Evolutionary conservation across 1,140 invertebrate species (phyloP), one percentile per base, ranked within the genome.

Genomic region (Mercenaria mercenaria): DNA sequence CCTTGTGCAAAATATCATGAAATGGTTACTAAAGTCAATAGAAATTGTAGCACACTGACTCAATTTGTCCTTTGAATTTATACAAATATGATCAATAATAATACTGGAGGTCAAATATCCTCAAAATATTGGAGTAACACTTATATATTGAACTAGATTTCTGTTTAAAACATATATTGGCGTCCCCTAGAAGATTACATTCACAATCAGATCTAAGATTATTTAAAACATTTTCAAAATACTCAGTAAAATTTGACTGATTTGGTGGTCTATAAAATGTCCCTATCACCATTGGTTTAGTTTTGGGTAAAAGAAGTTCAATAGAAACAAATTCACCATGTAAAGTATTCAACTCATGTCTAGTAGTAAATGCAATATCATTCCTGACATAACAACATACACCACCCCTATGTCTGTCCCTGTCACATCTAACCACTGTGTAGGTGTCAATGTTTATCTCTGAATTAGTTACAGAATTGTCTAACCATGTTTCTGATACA

Each of bases 251-350:
- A 67, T 47, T 47, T 10, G 32, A 69, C 64, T 69, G 64, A 18
- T 69, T n/a, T 34, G 6, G 64, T n/a, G 8, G 64, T 29, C 64
- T 69, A 69, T 69, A 69, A 69, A 69, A 69, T 23, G 64, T 69
- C 18, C 64, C 2, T n/a, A 69, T 37, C 20, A 69, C 13, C 32
- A 39, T 77, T 77, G 74, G 74, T 77, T 41, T 77, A 18, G 64
- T 77, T 77, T 77, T 77, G 3, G 37, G 74, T 77, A 41, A 77
- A 77, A 41, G 34, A 47, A 77, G 74, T 77, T 77, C 34, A 77
- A 41, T 41, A 41, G 39, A 39, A 34, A 77, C 29, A 15, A 77
- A 41, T 77, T 77, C 8, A 69, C 29, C 64, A 69, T 69, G 20
- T 69, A 32, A 69, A 69, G 29, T 26, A 69, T 69, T 69, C 37